phyloP scores from a whole-genome alignment of 2,797 vertebrate species.

The Acipenser ruthenus region DNA sequence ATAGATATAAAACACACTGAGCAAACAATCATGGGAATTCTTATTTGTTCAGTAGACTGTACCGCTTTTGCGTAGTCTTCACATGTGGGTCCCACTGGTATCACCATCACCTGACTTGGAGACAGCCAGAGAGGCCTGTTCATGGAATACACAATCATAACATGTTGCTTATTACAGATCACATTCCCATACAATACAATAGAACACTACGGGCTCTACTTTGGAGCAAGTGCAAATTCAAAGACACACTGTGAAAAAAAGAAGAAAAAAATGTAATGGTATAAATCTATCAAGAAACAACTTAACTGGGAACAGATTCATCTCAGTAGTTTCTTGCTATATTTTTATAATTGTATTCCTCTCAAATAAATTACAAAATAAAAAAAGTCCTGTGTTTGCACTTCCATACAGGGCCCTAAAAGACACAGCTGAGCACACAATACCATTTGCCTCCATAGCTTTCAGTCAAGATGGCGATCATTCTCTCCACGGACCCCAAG shows the following conservation, averaged over 20 bases:
- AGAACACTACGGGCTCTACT: no score
- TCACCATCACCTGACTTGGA: slow-evolving; percentile 89
- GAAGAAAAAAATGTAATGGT: no score
- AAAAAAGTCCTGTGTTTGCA: not conserved
- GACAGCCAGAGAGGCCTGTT: slow-evolving; percentile 94
- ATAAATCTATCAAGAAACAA: no score
- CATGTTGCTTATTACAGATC: not conserved
- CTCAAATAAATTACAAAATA: no score
- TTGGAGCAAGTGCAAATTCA: no score
- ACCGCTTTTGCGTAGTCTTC: slow-evolving; percentile 93
- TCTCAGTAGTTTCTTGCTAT: no score
- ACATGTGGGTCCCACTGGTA: slow-evolving; percentile 85
- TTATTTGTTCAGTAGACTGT: slow-evolving; percentile 2
- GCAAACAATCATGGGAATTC: not conserved
- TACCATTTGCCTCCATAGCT: slow-evolving; percentile 53
- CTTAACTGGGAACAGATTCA: no score
- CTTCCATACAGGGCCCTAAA: not conserved
- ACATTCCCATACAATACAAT: not conserved
- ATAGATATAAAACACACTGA: not conserved
- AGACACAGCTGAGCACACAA: slow-evolving; percentile 14
- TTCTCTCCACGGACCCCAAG: slow-evolving; percentile 57
- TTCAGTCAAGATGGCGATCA: slow-evolving; percentile 52
- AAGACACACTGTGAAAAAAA: no score
- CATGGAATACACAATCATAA: not conserved
- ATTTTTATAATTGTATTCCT: no score